phyloP scores from a whole-genome alignment of 1,140 invertebrate species.

The Papilio polyxenes region DNA sequence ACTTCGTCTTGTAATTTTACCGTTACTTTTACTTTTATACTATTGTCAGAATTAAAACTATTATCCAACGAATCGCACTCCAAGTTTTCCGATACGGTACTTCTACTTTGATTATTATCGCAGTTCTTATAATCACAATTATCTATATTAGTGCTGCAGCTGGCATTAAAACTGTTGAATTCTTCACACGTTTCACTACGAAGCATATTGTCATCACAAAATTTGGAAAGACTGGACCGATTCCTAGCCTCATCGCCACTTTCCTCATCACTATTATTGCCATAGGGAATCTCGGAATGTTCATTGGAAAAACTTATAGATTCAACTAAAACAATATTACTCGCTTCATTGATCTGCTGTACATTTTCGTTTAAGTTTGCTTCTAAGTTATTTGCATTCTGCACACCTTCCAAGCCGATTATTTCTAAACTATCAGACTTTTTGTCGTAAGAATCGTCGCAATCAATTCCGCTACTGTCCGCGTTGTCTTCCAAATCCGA shows the following conservation, averaged over 20 bases:
- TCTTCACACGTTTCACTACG: conserved; percentile 72
- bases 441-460: conserved; percentile 73
- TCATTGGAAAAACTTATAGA: conserved; percentile 68
- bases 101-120: conserved; percentile 62
- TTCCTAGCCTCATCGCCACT: conserved; percentile 49
- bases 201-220: conserved; percentile 75
- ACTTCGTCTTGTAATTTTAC: conserved; percentile 58
- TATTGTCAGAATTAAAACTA: conserved; percentile 59
- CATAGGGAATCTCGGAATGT: conserved; percentile 61
- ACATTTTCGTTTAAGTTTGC: conserved; percentile 49
- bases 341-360: conserved; percentile 52
- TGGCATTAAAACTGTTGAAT: conserved; percentile 73
- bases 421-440: conserved; percentile 73
- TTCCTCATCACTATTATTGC: conserved; percentile 50
- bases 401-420: conserved; percentile 60
- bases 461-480: conserved; percentile 80
- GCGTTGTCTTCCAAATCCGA: conserved; percentile 83
- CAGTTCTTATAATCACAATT: conserved; percentile 65
- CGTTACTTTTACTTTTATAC: conserved; percentile 72
- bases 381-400: conserved; percentile 57
- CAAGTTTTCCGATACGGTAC: conserved; percentile 59
- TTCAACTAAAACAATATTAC: conserved; percentile 66
- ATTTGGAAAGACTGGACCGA: conserved; percentile 63
- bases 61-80: conserved; percentile 71
- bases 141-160: conserved; percentile 60